These are phyloP conservation scores for Chymomyza amoena DNA, from an alignment of 2,888 invertebrate species.

Conservation along the genomic window DNA sequence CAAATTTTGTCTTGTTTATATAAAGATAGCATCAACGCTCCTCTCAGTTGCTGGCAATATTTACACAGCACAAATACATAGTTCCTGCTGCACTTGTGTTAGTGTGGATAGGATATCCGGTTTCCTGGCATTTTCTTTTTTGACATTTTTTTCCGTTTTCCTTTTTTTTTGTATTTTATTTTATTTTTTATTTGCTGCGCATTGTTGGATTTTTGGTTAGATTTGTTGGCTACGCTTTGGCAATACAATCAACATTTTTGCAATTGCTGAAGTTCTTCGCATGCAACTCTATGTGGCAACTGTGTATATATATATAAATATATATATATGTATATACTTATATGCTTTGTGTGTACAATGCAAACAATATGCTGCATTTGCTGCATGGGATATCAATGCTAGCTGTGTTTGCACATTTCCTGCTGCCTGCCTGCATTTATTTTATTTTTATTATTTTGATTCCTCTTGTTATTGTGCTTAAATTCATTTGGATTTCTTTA, in stretches of 20 bases:
- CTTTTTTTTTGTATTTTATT: conserved; percentile 7
- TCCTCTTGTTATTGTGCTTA: not conserved
- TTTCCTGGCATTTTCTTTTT: conserved; percentile 38
- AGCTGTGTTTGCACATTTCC: conserved; percentile 26
- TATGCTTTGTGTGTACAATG: conserved; percentile 11
- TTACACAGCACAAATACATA: conserved; percentile 59
- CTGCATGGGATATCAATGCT: conserved; percentile 22
- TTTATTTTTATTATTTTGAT: not conserved
- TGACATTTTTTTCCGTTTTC: conserved; percentile 7
- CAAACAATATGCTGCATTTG: conserved; percentile 64
- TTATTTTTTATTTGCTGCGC: conserved; percentile 18
- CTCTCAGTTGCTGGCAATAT: conserved; percentile 31
- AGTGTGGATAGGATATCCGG: conserved; percentile 47
- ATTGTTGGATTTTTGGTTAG: conserved; percentile 30
- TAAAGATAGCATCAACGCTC: not conserved
- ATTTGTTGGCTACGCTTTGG: conserved; percentile 34
- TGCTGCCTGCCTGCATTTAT: not conserved
- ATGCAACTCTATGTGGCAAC: conserved; percentile 12
- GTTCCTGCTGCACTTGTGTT: conserved; percentile 14
- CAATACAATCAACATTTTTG: conserved; percentile 68
- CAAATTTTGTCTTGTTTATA: not conserved
- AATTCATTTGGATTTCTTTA: not conserved
- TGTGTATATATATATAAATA: conserved; percentile 12
- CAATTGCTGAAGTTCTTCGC: conserved; percentile 54
- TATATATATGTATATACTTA: not conserved